Conservation (phyloP, 1,140 invertebrate species). For the Cherax quadricarinatus region DNA sequence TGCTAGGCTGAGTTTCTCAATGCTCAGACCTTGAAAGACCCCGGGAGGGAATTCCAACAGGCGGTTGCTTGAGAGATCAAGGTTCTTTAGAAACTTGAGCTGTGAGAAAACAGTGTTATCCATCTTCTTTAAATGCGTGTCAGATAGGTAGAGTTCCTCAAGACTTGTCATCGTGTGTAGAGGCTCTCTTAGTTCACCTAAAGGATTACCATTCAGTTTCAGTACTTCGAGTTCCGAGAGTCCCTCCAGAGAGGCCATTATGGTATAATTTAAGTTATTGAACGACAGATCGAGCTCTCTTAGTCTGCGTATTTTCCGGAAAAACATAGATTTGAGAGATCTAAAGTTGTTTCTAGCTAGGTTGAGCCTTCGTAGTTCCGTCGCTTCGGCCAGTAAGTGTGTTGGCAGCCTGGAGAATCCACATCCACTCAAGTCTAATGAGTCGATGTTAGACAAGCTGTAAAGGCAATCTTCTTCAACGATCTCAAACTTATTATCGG, state of each 20-base stretch:
- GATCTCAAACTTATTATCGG: conserved; percentile 84
- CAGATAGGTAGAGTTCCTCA: conserved; percentile 85
- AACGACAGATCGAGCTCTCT: conserved; percentile 75
- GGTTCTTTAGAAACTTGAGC: conserved; percentile 83
- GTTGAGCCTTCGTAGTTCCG: conserved; percentile 73
- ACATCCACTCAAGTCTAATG: conserved; percentile 78
- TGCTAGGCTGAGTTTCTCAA: conserved; percentile 85
- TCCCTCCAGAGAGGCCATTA: conserved; percentile 80
- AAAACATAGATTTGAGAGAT: conserved; percentile 82
- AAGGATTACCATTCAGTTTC: conserved; percentile 83
- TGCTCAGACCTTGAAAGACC: conserved; percentile 84
- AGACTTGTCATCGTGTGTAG: conserved; percentile 80
- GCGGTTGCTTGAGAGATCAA: conserved; percentile 86
- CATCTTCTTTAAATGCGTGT: conserved; percentile 85
- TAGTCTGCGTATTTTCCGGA: conserved; percentile 77
- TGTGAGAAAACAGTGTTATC: conserved; percentile 87
- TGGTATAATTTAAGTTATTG: conserved; percentile 74
- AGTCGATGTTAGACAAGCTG: conserved; percentile 85
- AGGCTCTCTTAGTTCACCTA: conserved; percentile 80
- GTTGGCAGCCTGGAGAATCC: conserved; percentile 64
- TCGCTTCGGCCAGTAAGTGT: conserved; percentile 68
- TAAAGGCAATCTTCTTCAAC: conserved; percentile 82
- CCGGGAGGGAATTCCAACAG: conserved; percentile 87
- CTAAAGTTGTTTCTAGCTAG: conserved; percentile 79
- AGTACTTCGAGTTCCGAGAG: conserved; percentile 83